phyloP scores from a whole-genome alignment of 2,888 invertebrate genomes.

The Catonia carolina region DNA sequence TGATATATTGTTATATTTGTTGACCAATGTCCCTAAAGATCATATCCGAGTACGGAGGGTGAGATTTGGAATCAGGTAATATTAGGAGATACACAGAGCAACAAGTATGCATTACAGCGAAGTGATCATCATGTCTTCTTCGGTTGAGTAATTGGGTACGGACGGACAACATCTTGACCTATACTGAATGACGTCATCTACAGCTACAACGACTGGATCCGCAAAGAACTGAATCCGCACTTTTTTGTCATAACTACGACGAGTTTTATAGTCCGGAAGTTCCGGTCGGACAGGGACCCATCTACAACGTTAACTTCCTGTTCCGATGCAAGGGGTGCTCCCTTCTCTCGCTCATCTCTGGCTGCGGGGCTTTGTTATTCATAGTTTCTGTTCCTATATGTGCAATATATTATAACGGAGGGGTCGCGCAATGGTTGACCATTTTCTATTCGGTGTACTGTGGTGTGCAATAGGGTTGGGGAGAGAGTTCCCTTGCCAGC shows the following conservation, averaged over 20 bases:
- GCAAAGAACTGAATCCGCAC: not conserved
- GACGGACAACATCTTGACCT: conserved; percentile 11
- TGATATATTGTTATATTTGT: no score
- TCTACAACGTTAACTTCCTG: conserved; percentile 13
- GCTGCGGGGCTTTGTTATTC: conserved; percentile 9
- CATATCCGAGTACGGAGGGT: no score
- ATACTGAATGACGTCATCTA: conserved; percentile 5
- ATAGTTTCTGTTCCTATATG: conserved; percentile 1
- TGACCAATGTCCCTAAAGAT: no score
- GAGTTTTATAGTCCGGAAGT: conserved; percentile 14
- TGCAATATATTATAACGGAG: conserved; percentile 8
- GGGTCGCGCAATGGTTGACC: conserved; percentile 12
- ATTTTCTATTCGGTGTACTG: not conserved
- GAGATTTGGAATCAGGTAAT: no score
- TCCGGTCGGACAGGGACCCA: conserved; percentile 13
- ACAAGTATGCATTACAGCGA: not conserved
- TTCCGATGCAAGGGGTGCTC: conserved; percentile 6
- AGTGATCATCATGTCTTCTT: no score
- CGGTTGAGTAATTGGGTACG: conserved; percentile 2
- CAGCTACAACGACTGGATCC: not conserved
- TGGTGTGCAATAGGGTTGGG: no score
- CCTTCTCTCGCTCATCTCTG: not conserved
- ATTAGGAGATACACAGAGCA: no score
- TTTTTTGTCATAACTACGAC: conserved; percentile 9
- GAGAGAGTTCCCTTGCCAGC: no score